Conservation (phyloP, 2,888 invertebrate genomes). For the Vandiemenella viatica region DNA sequence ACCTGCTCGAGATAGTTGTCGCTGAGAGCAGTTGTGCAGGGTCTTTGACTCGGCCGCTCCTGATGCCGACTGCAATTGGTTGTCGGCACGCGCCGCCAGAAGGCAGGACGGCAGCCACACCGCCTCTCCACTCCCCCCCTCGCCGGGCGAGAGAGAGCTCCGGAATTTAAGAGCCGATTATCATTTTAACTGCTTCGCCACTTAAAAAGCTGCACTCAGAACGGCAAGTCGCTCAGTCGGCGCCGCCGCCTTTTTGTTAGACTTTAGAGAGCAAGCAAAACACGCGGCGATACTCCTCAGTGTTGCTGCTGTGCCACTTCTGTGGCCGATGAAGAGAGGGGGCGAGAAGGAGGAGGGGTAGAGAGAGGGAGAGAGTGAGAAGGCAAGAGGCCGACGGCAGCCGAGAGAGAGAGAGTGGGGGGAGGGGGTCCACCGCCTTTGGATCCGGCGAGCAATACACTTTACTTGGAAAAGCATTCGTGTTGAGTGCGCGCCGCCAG, state of each 20-base stretch:
- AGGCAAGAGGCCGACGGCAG: background rate
- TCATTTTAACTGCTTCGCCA: conserved; percentile 28
- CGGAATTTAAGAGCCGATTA: conserved; percentile 23
- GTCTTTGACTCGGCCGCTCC: too few relatives aligned
- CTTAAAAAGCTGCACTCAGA: conserved; percentile 24
- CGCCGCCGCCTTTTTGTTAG: conserved; percentile 22
- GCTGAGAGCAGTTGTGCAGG: too few relatives aligned
- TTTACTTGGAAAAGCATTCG: background rate
- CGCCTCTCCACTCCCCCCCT: background rate
- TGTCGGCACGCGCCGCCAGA: background rate
- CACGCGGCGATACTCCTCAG: conserved; percentile 12
- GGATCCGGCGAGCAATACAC: too few relatives aligned
- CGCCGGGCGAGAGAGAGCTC: background rate
- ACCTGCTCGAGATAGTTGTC: too few relatives aligned
- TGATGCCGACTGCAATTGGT: too few relatives aligned
- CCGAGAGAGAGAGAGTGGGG: background rate
- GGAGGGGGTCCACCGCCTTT: too few relatives aligned
- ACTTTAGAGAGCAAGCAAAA: conserved; percentile 23
- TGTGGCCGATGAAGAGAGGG: too few relatives aligned
- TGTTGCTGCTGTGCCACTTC: too few relatives aligned
- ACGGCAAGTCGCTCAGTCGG: background rate
- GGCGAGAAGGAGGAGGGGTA: background rate
- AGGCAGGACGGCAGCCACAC: background rate
- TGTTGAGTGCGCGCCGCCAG: background rate
- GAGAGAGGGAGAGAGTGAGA: conserved; percentile 1